Conservation (phyloP, 2,113 vertebrate species). For the Prietella phreatophila region DNA sequence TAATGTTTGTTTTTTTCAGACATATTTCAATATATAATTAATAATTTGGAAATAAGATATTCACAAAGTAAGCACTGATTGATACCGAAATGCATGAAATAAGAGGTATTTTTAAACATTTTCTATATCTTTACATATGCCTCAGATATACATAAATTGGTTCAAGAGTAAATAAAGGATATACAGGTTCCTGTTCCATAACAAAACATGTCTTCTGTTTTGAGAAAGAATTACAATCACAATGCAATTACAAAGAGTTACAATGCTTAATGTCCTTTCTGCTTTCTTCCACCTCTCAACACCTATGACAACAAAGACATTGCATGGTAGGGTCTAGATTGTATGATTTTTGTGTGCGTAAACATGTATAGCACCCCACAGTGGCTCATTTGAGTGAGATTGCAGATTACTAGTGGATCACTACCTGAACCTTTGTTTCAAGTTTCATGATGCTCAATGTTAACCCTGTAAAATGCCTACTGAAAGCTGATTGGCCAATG, state of each 20-base stretch:
- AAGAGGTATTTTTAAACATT: not conserved
- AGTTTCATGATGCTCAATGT: no score
- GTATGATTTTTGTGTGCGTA: not conserved
- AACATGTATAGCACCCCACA: no score
- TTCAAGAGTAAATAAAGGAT: not conserved
- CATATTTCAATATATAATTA: not conserved
- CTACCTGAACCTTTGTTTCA: no score
- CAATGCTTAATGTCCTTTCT: not conserved
- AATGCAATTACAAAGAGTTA: no score
- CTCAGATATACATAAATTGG: not conserved
- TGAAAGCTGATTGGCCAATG: no score
- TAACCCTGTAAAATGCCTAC: no score
- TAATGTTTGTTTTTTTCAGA: not conserved
- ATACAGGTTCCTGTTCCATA: not conserved
- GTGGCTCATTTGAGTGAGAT: no score
- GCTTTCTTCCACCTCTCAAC: not conserved
- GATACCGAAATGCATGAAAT: not conserved
- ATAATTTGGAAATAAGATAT: not conserved
- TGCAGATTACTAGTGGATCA: no score
- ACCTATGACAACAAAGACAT: not conserved
- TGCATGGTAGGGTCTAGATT: not conserved
- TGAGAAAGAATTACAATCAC: not conserved
- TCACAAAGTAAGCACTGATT: not conserved
- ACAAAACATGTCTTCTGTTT: not conserved
- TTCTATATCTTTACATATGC: not conserved